Base-by-base conservation (phyloP, 2,113 vertebrate genomes). In the Lepus timidus region DNA sequence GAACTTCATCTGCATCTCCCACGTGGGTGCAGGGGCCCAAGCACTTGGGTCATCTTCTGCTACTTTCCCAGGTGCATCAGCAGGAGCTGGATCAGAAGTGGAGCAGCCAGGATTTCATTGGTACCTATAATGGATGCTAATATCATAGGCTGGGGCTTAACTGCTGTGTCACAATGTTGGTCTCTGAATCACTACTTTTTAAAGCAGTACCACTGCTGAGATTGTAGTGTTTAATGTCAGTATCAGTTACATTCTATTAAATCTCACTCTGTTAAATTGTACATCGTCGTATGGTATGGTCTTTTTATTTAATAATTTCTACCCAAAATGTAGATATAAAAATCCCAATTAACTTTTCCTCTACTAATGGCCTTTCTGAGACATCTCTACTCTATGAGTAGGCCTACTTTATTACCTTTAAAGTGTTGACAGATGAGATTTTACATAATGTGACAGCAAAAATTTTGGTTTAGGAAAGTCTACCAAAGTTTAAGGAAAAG, bases 101-200 rank as follows among this genome's bases (percentile, higher is more conserved):
- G 44, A 44, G 44, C 44, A 44, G 44, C 44, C 44, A 44, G 6
- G 44, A 44, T 44, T 44, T 44, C 44, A 44, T 44, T 44, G 44
- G 44, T 44, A 44, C 44, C 44, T 44, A 44, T 44, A 44, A 44
- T 44, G 44, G 44, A 44, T 44, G 44, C 44, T 44, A 44, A 44
- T 7, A 44, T 44, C 44, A 44, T 8, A 44, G 44, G 44, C 44
- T 44, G 44, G 44, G 44, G 44, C 44, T 44, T 44, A 44, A 44
- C 44, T 44, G 44, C 44, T 44, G 44, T 44, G 44, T 44, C 44
- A 44, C 44, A 44, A 44, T 44, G 44, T 44, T 44, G 44, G 44
- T 44, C 44, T 44, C n/a, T 31, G 73, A 86, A 44, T 93, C 58
- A 73, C 19, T 4, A 68, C 49, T 91, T 90, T 91, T 91, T 19